Percentiles rank a stretch among this genome's conserved stretches.
Conservation (phyloP, 2,797 vertebrate species). For the Sebastolobus altivelis region DNA sequence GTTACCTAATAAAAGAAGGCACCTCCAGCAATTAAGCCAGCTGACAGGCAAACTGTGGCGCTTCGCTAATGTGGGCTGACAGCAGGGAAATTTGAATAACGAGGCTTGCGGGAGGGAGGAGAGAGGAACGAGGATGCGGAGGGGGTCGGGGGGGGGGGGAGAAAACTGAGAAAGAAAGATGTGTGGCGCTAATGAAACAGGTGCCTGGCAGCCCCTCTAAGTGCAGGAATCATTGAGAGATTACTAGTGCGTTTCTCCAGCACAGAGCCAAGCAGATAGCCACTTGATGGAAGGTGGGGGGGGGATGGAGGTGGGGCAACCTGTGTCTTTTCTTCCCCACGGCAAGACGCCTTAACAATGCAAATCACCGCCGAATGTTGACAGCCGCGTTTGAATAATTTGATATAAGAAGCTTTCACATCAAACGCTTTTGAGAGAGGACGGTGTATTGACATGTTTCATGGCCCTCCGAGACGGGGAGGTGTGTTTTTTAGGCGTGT, state of each 20-base stretch:
- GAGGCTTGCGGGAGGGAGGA: constrained; percentile 79
- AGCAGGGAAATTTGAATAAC: constrained; percentile 89
- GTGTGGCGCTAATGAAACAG: constrained; percentile 86
- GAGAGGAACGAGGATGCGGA: constrained; percentile 46
- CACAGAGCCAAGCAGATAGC: constrained; percentile 46
- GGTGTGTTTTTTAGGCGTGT: constrained; percentile 12
- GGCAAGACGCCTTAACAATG: constrained; percentile 63
- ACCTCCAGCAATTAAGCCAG: constrained; percentile 87
- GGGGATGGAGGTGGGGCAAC: not conserved
- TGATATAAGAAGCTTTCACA: constrained; percentile 60
- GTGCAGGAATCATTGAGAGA: constrained; percentile 78
- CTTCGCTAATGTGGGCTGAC: constrained; percentile 86
- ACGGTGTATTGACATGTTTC: constrained; percentile 49
- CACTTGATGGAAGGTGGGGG: constrained; percentile 44
- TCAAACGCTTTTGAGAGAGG: constrained; percentile 41
- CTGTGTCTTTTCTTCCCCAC: constrained; percentile 51
- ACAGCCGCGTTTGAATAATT: constrained; percentile 61
- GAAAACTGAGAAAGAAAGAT: constrained; percentile 71
- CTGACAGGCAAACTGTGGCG: constrained; percentile 85
- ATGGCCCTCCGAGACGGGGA: constrained; percentile 1
- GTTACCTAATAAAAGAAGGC: constrained; percentile 86
- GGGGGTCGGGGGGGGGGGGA: not conserved
- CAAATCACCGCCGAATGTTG: constrained; percentile 61
- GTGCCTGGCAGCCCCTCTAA: constrained; percentile 79
- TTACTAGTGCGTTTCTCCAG: constrained; percentile 74